Base-by-base conservation (phyloP, 2,888 invertebrate genomes). In the Aelia acuminata region DNA sequence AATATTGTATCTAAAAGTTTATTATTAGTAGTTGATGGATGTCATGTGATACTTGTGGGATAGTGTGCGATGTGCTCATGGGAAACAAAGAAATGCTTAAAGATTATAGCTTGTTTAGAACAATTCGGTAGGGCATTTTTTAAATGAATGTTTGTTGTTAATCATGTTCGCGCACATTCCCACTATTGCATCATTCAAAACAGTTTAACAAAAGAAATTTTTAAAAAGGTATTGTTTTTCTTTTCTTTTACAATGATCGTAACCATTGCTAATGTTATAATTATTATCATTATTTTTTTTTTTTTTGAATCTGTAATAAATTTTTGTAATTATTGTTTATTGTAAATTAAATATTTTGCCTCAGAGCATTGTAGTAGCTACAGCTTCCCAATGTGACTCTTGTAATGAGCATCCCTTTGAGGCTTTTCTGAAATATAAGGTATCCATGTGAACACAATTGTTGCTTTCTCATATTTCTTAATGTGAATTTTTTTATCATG, bases 371-470 rank as follows among this genome's bases (percentile, higher is more conserved):
- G 43, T 53, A 53, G 57, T 85, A 57, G 57, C 63, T 70, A 43
- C 43, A 70, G 63, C 63, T 63, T 87, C 63, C 31, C 57, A 11
- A 63, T 87, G 43, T 87, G 47, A 87, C 39, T 70, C 80, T 80
- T 80, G 87, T 63, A 43, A 87, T 39, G 63, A 87, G 85, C 87
- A 87, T 87, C 87, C 87, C 87, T 87, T 85, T 87, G 18, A 70
- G 87, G 80, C 80, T 80, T 80, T 43, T 43, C 15, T n/a, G 13
- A 80, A 43, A n/a, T n/a, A 47, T 39, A 39, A 39, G 22, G 22
- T 43, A 75, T 75, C 2, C 43, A 39, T 39, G n/a, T 80, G 43
- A 43, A 70, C 11, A 22, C 13, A 80, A n/a, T 4, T 47, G n/a
- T 43, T 80, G 43, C 43, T 43, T 80, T 80, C 43, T 80, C 31